Evolutionary conservation across 2,888 invertebrate genomes (phyloP), one percentile per base, ranked within the genome.

Genomic region (Ornithoptera alexandrae): DNA sequence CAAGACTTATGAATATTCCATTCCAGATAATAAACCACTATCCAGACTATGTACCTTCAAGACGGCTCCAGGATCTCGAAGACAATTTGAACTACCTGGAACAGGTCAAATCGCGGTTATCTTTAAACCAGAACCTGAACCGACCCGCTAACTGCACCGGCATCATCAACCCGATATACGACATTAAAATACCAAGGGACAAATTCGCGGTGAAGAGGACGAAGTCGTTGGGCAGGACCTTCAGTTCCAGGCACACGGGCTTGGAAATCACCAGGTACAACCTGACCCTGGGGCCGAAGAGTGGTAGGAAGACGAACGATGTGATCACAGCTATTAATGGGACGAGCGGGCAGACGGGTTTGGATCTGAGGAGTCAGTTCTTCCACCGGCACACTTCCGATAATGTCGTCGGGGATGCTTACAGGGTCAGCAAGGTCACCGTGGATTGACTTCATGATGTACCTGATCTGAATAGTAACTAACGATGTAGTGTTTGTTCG

Each of bases 81-180:
- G 74, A 78, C 20, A 77, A 76, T 39, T 70, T 79, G 30, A 74
- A 76, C 3, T 75, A 81, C 10, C 71, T 80, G 18, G 81, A 82
- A 62, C 60, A 77, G 1, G 74, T 75, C 7, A 76, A 74, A 46
- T 70, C 74, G n/a, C 63, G 70, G 1, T 22, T 70, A 6, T 71
- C 68, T 57, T 69, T 22, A 39, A 73, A 75, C 60, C 73, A 73
- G 8, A 77, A 71, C 63, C 75, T 75, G 1, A 71, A 72, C 62
- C 70, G 58, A 71, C 58, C 71, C 65, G n/a, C 71, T 64, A 20
- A 72, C 1, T 90, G 84, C 75, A 91, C 90, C 0, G 92, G 92
- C 2, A 86, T 92, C 18, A 87, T 91, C 56, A 92, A 90, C 75
- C 92, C 92, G 0, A 79, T 90, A 20, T 89, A 90, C 79, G 90